A percentile compares a stretch with the other conserved stretches of the same genome.
These are phyloP conservation scores for Macropus fuliginosus DNA, from an alignment of 2,797 vertebrate species.

Conservation along the genomic window DNA sequence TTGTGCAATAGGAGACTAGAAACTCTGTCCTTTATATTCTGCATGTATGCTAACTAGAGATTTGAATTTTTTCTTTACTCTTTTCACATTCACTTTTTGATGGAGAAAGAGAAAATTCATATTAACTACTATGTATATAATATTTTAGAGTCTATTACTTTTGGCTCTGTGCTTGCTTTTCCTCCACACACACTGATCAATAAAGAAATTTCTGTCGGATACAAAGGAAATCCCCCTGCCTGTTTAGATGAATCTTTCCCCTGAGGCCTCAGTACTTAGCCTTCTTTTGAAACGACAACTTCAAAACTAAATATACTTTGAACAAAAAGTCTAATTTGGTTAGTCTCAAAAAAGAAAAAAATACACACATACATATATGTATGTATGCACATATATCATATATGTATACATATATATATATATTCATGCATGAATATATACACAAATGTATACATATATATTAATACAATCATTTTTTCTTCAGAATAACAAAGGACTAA, in stretches of 20 bases:
- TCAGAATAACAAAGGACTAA: neutral
- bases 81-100: neutral
- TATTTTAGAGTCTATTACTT: conserved; percentile 9
- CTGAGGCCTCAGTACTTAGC: neutral
- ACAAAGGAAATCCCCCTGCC: neutral
- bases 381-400: neutral
- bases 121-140: neutral
- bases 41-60: neutral
- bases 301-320: neutral
- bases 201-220: neutral
- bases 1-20: neutral
- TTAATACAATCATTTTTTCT: neutral
- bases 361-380: neutral
- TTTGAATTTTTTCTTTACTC: conserved; percentile 1
- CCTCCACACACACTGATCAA: neutral
- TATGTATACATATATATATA: too few relatives aligned
- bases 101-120: neutral
- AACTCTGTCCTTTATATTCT: neutral
- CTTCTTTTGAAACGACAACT: neutral
- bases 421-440: too few relatives aligned
- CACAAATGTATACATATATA: neutral
- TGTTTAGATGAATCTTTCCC: neutral
- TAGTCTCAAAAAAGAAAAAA: neutral
- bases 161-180: neutral
- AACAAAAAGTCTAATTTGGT: neutral